Base-by-base conservation (phyloP, 2,797 vertebrate species). In the Hylomyscus alleni region DNA sequence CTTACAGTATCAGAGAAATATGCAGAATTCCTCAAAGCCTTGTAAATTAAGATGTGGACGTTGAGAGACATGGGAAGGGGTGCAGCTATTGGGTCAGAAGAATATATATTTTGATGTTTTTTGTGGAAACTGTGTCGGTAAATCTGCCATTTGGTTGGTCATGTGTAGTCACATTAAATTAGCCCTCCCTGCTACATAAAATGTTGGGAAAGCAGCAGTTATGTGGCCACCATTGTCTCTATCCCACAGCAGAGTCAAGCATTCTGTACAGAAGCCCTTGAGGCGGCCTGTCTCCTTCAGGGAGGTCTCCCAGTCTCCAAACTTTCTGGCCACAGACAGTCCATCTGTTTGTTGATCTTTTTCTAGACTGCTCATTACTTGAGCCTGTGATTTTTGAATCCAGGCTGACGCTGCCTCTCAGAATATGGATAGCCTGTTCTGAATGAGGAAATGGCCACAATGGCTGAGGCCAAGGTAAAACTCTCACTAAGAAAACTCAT, bases 301-400 rank as follows among this genome's bases (percentile, higher is more conserved):
- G 93, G 96, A 88, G 93, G 91, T 95, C 97, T 93, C 60, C 80
- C 56, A 73, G 22, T 91, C 88, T 94, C 95, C 90, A 31, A 89
- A 82, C 81, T 91, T 91, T 89, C 84, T 95, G 87, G 47, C 91
- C 89, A 96, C 94, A 97, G 95, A 95, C 93, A 62, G 93, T 78
- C 92, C 94, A 94, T 97, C 91, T 97, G 93, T 94, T 97, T 97
- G 96, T 91, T 96, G 94, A 97, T 96, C 95, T 97, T 95, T 95
- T 96, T 88, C 91, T 96, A 93, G 92, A 91, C 94, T 92, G 60
- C 94, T 96, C 94, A 97, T 97, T 93, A 97, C 47, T 84, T 3
- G 50, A 97, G 91, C 90, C 95, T 95, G 54, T 97, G 95, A 97
- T 95, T 98, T 98, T 97, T 95, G 83, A 81, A 73, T 40, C 24